Base-by-base conservation (phyloP, 2,797 vertebrate genomes). In the Enoplosus armatus region DNA sequence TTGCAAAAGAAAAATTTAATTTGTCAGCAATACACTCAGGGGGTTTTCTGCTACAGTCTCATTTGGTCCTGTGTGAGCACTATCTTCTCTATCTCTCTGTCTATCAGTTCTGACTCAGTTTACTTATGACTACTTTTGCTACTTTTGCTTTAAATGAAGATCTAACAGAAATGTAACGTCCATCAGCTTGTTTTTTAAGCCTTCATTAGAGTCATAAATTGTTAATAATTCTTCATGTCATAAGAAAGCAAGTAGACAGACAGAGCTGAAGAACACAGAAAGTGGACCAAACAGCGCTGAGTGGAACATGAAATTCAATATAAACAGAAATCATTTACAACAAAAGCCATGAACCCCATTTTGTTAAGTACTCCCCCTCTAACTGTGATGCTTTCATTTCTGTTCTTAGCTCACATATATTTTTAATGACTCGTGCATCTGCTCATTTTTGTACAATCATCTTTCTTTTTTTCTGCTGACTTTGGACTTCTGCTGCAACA, bases 401-500 rank as follows among this genome's bases (percentile, higher is more conserved):
- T 58, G 68, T 75, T 85, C 65, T 65, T 58, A 48, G 63, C 70
- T 85, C 14, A 45, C 18, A 71, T 53, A 48, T 64, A 79, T 66
- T 80, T 87, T 69, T 77, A 73, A 75, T 60, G 53, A 64, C 39
- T 62, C 2, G 9, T 65, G 56, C 51, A 65, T 90, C 70, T 82
- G 78, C 76, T 86, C 53, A 11, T 41, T 85, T 88, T 53, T 72
- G 58, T 65, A 67, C 48, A 12, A 75, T 75, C 72, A 82, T 85
- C 75, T 67, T 74, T 83, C 63, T 80, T 59, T 79, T 68, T 66
- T 82, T 69, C 53, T 79, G 77, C 86, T 87, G 83, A 82, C 56
- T 62, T 54, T 26, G 39, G 41, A 41, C 71, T 77, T 80, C 48
- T 71, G 45, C 78, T 71, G 54, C 9, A 69, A 47, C 77, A 77